Evolutionary conservation across 2,113 vertebrate species (phyloP).

Genomic region (Prolemur simus): DNA sequence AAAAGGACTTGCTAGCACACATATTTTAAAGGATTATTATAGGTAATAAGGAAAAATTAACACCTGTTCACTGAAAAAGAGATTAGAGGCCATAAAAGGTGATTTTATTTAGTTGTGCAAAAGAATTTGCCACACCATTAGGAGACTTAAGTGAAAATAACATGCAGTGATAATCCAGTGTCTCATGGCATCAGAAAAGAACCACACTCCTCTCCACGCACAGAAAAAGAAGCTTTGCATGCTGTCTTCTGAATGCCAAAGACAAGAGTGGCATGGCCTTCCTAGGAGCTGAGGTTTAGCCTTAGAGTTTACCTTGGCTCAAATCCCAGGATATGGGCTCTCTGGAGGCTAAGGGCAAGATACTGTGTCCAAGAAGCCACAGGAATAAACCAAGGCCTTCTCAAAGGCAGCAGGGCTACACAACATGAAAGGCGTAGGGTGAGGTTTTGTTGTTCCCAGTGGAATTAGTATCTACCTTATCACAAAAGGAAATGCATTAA

Average conservation of each 20-base stretch:
- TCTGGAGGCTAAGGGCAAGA: background rate
- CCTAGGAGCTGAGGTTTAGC: background rate
- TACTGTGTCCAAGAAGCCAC: background rate
- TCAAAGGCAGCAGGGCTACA: background rate
- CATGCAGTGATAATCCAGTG: background rate
- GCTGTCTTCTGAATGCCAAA: background rate
- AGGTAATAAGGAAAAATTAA: conserved; percentile 34
- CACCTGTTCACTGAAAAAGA: background rate
- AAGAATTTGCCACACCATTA: background rate
- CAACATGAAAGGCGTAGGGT: background rate
- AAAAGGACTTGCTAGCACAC: background rate
- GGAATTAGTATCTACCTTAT: conserved; percentile 19
- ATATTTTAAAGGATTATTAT: background rate
- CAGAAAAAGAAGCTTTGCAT: background rate
- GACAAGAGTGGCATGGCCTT: background rate
- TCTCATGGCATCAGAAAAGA: background rate
- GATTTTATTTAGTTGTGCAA: conserved; percentile 21
- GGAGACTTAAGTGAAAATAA: conserved; percentile 13
- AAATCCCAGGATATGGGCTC: background rate
- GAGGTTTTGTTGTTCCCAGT: background rate
- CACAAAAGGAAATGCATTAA: conserved; percentile 30
- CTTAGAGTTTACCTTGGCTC: background rate
- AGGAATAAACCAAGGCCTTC: background rate
- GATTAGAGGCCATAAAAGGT: background rate
- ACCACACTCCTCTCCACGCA: background rate